phyloP scores from a whole-genome alignment of 1,140 invertebrate genomes.

The Wasmannia auropunctata region DNA sequence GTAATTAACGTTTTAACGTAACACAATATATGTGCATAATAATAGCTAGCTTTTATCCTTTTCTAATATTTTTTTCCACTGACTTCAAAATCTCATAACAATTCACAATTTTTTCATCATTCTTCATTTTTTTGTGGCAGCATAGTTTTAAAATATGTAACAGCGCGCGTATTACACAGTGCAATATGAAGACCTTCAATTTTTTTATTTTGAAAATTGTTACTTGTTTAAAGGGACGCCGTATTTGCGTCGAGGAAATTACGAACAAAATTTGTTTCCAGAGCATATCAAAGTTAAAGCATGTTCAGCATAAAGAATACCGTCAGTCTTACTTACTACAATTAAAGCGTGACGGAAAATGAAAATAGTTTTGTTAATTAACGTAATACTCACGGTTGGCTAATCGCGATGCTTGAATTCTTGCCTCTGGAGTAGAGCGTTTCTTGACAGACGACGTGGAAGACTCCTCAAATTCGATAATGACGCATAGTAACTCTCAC shows the following conservation, averaged over 20 bases:
- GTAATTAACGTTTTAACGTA: not conserved
- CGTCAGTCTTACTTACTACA: not conserved
- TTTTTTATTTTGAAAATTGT: not conserved
- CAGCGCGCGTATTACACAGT: not conserved
- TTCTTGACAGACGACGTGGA: not conserved
- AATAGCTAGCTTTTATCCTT: not conserved
- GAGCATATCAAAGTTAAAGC: not conserved
- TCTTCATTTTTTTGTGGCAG: not conserved
- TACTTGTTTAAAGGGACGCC: not conserved
- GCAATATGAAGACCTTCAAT: not conserved
- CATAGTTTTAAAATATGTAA: not conserved
- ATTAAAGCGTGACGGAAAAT: not conserved
- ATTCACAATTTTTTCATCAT: not conserved
- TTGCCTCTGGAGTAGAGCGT: not conserved
- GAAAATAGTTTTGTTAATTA: not conserved
- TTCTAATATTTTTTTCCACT: not conserved
- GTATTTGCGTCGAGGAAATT: not conserved
- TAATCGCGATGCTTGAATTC: not conserved
- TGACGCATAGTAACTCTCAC: constrained; percentile 27
- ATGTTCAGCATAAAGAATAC: not conserved
- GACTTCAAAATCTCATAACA: not conserved
- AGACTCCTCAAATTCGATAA: not conserved
- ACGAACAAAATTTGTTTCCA: not conserved
- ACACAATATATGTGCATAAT: not conserved
- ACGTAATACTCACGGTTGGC: constrained; percentile 16